A percentile compares a stretch with the other conserved stretches of the same genome.
Evolutionary conservation across 2,888 invertebrate species (phyloP).

Genomic region (Drosophila birchii): DNA sequence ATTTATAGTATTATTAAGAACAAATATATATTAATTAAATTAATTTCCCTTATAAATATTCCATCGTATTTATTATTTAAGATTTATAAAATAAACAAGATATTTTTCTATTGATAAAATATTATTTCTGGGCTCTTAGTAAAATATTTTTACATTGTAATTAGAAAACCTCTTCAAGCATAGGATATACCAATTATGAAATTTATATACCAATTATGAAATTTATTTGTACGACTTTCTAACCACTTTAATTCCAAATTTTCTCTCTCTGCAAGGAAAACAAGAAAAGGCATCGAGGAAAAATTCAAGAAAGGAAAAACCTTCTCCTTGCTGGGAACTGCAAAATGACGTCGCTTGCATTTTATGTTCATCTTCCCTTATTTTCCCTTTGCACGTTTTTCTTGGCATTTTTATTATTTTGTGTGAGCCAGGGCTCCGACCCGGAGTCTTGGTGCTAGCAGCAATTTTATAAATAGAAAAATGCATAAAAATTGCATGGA

Average conservation of each 20-base stretch:
- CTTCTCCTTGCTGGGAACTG: constrained; percentile 37
- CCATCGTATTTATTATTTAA: too few species aligned
- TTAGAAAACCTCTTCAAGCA: accelerated
- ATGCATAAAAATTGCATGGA: constrained; percentile 60
- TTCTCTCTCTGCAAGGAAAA: not conserved
- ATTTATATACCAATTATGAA: too few species aligned
- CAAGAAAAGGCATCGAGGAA: constrained; percentile 8
- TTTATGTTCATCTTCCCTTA: constrained; percentile 52
- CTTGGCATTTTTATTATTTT: constrained; percentile 57
- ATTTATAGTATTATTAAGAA: too few species aligned
- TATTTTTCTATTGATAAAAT: not conserved
- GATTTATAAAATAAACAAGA: too few species aligned
- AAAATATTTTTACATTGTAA: not conserved
- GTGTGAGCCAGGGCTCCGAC: constrained; percentile 19
- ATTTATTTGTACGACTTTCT: not conserved
- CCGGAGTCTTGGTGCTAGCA: constrained; percentile 22
- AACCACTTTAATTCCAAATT: not conserved
- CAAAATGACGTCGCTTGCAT: constrained; percentile 71
- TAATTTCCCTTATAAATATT: too few species aligned
- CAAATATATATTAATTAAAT: too few species aligned
- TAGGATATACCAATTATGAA: not conserved
- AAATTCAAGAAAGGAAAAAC: constrained; percentile 6
- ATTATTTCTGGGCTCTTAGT: not conserved
- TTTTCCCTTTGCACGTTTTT: constrained; percentile 29
- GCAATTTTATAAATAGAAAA: constrained; percentile 56